Evolutionary conservation across 2,888 invertebrate genomes (phyloP), one percentile per base, ranked within the genome.

Genomic region (Stenolophus ochropezus): DNA sequence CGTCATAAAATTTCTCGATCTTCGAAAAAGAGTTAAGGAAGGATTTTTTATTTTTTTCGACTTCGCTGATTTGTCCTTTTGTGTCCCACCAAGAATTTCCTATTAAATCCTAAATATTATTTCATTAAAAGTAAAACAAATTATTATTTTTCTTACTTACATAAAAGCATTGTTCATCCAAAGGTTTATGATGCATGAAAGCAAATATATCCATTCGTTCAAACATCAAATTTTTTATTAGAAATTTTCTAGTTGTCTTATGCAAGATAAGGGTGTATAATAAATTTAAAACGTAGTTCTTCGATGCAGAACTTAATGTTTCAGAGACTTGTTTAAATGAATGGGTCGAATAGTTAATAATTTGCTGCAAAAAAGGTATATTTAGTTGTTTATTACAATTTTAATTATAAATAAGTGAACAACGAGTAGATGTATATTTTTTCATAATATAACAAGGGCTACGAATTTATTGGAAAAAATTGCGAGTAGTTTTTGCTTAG

Each of bases 1-100:
- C 89, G 4, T 75, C 20, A 27, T 81, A 81, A n/a, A 27, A 75
- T 51, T 51, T 58, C 20, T 49, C 81, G 18, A 81, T 74, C 47
- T 75, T 81, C 11, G 8, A 4, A 49, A 81, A 81, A 11, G 61
- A 16, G 18, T 75, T 65, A 8, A 11, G 21, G 27, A 81, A 81
- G 2, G 49, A 49, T 47, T 61, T 81, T 65, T 81, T 75, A 51
- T 81, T 33, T n/a, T n/a, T 21, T 47, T 81, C 80, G 4, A 81
- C 33, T 20, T 81, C 80, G 1, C 73, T 18, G 1, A 81, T n/a
- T 18, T 23, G 8, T n/a, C 49, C 75, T 81, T 75, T 75, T 4
- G 75, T 75, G 47, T 75, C 75, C 74, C 75, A 81, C 81, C 81
- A 81, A 0, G 61, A 6, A n/a, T 75, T 49, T 25, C 75, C 75